Evolutionary conservation across 2,888 invertebrate genomes (phyloP).

Genomic region (Lepidochitona cinerea): DNA sequence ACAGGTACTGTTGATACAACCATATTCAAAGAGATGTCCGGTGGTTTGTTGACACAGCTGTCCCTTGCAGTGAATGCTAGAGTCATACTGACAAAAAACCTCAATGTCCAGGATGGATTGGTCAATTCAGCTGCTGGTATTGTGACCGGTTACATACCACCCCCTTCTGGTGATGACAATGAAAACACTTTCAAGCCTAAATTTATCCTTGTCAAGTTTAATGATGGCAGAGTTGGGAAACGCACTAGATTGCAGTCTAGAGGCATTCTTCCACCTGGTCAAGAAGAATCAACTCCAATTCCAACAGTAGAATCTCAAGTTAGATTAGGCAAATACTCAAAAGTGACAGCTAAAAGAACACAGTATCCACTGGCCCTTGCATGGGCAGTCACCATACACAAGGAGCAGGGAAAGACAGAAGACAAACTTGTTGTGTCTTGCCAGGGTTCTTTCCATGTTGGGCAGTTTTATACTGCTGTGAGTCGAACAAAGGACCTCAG

Average conservation of each 20-base stretch:
- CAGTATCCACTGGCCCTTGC: constrained; percentile 24
- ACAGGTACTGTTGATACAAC: constrained; percentile 11
- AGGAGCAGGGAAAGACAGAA: constrained; percentile 28
- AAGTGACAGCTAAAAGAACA: constrained; percentile 17
- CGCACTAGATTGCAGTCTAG: neutral
- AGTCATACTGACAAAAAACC: no score
- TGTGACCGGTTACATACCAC: constrained; percentile 18
- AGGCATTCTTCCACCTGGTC: neutral
- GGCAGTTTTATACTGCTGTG: constrained; percentile 21
- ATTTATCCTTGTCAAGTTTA: neutral
- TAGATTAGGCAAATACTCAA: constrained; percentile 8
- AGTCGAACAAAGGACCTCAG: constrained; percentile 16
- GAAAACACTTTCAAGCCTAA: constrained; percentile 14
- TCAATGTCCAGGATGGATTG: constrained; percentile 33
- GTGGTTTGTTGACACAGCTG: constrained; percentile 12
- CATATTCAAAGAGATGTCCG: constrained; percentile 2
- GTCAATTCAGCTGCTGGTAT: constrained; percentile 26
- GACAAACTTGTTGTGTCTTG: constrained; percentile 16
- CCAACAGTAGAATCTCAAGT: constrained; percentile 9
- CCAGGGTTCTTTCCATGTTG: constrained; percentile 11
- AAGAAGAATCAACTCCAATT: constrained; percentile 19
- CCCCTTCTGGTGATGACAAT: neutral
- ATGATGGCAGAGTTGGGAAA: neutral
- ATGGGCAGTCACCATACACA: constrained; percentile 27
- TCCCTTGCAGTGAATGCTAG: constrained; percentile 11